A percentile compares a stretch with the other conserved stretches of the same genome.
Evolutionary conservation across 1,140 invertebrate genomes (phyloP).

Genomic region (Metaphire vulgaris): DNA sequence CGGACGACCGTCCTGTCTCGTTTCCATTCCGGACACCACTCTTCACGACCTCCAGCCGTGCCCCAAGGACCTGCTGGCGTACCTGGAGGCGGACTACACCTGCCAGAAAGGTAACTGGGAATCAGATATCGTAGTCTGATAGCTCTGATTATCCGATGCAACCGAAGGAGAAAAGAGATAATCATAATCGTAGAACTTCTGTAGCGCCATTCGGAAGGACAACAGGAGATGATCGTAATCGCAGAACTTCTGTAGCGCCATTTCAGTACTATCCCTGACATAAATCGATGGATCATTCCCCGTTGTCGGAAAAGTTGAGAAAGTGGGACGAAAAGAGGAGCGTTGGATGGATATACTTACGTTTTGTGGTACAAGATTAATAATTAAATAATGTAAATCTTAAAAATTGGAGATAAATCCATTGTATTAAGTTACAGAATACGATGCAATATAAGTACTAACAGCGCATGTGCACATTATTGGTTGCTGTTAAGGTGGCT

Average conservation of each 20-base stretch:
- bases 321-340: too few relatives aligned
- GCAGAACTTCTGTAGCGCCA: not conserved
- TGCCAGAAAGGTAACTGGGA: conserved; percentile 1
- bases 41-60: conserved; percentile 7
- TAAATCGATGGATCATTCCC: not conserved
- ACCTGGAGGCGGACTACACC: conserved; percentile 17
- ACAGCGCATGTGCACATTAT: too few relatives aligned
- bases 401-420: too few relatives aligned
- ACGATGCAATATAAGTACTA: too few relatives aligned
- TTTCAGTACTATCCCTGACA: not conserved
- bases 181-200: not conserved
- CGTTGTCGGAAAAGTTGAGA: too few relatives aligned
- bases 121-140: not conserved
- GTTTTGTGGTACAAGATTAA: too few relatives aligned
- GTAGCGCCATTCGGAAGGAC: not conserved
- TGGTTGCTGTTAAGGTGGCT: too few relatives aligned
- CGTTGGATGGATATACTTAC: too few relatives aligned
- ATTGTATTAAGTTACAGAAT: too few relatives aligned
- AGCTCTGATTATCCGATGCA: too few relatives aligned
- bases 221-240: not conserved
- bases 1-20: conserved; percentile 1
- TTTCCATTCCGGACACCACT: not conserved
- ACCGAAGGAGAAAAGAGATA: too few relatives aligned
- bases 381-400: too few relatives aligned
- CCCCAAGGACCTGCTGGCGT: conserved; percentile 5